Conservation (phyloP, 2,113 vertebrate genomes). For the Lagopus muta region DNA sequence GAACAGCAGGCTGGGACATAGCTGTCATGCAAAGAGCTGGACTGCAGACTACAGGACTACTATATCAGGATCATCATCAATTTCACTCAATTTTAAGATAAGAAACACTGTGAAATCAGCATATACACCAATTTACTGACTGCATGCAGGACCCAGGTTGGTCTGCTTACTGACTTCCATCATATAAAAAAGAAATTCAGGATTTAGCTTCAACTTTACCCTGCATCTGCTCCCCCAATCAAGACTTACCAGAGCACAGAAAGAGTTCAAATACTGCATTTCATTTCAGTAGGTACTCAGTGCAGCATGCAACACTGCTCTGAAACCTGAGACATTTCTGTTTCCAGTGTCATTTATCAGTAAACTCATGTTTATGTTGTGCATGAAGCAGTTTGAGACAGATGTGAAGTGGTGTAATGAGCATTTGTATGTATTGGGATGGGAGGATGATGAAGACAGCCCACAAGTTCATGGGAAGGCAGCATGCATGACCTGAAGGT, state of each 20-base stretch:
- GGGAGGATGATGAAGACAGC: accelerated
- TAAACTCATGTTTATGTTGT: accelerated
- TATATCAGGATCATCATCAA: too few relatives aligned
- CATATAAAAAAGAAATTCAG: neutral
- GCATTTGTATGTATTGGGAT: neutral
- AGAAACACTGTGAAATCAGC: neutral
- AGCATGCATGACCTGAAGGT: neutral
- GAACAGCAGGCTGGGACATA: neutral
- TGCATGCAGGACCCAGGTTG: neutral
- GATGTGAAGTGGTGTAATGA: neutral
- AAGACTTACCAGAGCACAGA: neutral
- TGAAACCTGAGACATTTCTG: neutral
- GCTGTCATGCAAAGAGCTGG: neutral
- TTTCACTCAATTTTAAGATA: accelerated
- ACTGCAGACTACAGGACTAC: neutral
- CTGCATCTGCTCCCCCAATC: neutral
- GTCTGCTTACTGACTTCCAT: neutral
- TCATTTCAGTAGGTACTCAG: neutral
- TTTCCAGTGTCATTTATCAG: neutral
- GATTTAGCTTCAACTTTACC: neutral
- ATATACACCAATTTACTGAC: accelerated
- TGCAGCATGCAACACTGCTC: neutral
- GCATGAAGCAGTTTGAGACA: neutral
- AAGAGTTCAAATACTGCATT: neutral
- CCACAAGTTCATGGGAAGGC: neutral